Evolutionary conservation across 2,797 vertebrate genomes (phyloP), one percentile per base, ranked within the genome.

Genomic region (Peromyscus aztecus): DNA sequence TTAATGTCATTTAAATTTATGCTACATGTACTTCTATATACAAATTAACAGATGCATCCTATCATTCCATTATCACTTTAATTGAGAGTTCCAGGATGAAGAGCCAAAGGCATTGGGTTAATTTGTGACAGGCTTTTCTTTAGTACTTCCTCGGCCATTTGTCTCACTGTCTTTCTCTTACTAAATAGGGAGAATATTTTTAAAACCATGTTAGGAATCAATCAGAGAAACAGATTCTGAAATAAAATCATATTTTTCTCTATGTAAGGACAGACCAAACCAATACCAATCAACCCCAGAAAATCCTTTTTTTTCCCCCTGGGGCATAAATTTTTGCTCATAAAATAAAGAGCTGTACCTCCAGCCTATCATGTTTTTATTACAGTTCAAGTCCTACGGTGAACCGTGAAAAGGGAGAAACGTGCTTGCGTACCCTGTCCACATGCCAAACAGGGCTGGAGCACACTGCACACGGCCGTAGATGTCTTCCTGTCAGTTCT

Each of bases 351-450:
- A 96, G 31, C 89, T 89, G 46, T 63, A 63, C 14, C 85, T 96
- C 49, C 5, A 91, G 94, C 55, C 46, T 94, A 95, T 97, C 94
- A 93, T 97, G 83, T 95, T 97, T 59, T 87, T 89, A 91, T 96
- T 96, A 97, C 19, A 77, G 43, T 90, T 89, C 96, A 96, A 95
- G 92, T 97, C 95, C 95, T 46, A 90, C 91, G 90, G 97, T 95
- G 88, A 83, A 92, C 96, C 96, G 82, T 95, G 86, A 96, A 95
- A 97, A 97, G 87, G 96, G 85, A n/a, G 83, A n/a, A 78, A 87
- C 61, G 71, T 80, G 94, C 94, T 94, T 94, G 76, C 81, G 84
- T 89, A 84, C 78, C 85, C 75, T 91, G 21, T 90, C 61, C 81
- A 88, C 84, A 91, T 83, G 75, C 89, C 87, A 93, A 90, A 87